Conservation (phyloP, 2,113 vertebrate species). For the Chlamydotis undulata region DNA sequence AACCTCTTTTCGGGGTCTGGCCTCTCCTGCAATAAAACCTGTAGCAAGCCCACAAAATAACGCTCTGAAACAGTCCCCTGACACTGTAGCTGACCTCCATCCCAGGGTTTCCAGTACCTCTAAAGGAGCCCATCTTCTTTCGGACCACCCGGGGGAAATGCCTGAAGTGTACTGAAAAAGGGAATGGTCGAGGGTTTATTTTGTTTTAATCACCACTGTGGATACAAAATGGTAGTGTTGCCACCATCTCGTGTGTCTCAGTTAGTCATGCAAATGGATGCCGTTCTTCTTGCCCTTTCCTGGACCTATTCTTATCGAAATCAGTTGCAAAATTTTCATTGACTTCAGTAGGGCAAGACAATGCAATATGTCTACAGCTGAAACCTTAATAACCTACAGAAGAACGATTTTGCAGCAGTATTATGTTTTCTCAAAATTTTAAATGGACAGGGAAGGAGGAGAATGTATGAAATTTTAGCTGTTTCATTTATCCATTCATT, state of each 20-base stretch:
- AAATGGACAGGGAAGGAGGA: neutral
- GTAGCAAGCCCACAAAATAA: neutral
- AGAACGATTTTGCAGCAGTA: neutral
- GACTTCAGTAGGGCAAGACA: neutral
- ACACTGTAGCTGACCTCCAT: neutral
- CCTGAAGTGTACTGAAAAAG: neutral
- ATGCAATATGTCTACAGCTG: neutral
- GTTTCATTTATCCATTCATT: neutral
- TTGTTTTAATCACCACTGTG: neutral
- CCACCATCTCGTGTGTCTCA: neutral
- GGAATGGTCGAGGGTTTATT: neutral
- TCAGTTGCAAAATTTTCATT: accelerated
- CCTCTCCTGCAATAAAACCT: neutral
- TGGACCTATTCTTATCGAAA: neutral
- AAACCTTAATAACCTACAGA: neutral
- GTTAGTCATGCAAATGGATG: neutral
- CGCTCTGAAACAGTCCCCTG: neutral
- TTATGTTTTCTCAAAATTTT: neutral
- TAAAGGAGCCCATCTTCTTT: neutral
- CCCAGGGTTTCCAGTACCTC: neutral
- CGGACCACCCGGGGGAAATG: neutral
- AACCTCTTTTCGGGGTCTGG: accelerated
- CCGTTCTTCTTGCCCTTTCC: neutral
- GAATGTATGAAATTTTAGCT: neutral
- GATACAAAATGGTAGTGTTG: neutral